These are phyloP conservation scores for Diabrotica undecimpunctata DNA, from an alignment of 1,140 invertebrate species.

Conservation along the genomic window DNA sequence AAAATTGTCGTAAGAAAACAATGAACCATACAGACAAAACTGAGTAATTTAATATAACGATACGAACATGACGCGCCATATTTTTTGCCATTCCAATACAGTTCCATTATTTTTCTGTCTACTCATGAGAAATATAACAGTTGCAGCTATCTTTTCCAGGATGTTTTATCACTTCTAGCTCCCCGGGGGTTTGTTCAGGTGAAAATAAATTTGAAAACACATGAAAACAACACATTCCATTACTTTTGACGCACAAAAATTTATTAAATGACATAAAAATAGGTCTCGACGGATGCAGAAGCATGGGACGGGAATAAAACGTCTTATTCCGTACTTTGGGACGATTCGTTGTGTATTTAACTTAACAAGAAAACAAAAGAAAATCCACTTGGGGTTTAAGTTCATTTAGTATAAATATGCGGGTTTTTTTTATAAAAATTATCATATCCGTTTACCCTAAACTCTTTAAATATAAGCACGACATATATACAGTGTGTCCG, in stretches of 20 bases:
- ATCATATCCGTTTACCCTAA: too few relatives aligned
- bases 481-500: too few relatives aligned
- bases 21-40: not conserved
- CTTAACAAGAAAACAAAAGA: too few relatives aligned
- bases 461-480: too few relatives aligned
- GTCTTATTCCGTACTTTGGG: too few relatives aligned
- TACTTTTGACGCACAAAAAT: not conserved
- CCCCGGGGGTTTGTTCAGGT: not conserved
- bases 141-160: not conserved
- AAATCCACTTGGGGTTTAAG: too few relatives aligned
- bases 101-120: slow-evolving; percentile 2
- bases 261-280: slow-evolving; percentile 3
- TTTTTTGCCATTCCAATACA: slow-evolving; percentile 2
- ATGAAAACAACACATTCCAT: slow-evolving; percentile 1
- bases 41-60: not conserved
- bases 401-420: too few relatives aligned
- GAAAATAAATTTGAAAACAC: not conserved
- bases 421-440: too few relatives aligned
- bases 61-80: not conserved
- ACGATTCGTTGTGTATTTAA: too few relatives aligned
- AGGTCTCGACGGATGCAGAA: not conserved
- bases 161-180: not conserved
- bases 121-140: not conserved
- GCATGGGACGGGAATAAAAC: not conserved
- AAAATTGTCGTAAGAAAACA: too few relatives aligned